These are phyloP conservation scores for Polydrusus pterygomalis DNA, from an alignment of 2,888 invertebrate genomes.

Conservation along the genomic window DNA sequence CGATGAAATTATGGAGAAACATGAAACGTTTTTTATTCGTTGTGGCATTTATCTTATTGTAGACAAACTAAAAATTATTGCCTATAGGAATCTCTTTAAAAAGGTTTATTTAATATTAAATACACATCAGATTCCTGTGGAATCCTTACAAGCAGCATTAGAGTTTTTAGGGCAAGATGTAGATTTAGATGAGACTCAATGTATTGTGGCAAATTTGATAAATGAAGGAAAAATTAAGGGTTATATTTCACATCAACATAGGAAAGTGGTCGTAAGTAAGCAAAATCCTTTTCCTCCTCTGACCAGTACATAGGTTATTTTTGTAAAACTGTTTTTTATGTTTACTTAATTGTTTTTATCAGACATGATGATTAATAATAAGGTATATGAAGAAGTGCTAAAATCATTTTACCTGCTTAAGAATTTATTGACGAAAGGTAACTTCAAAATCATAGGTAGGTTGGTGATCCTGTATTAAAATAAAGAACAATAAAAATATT, in stretches of 20 bases:
- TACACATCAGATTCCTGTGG: slow-evolving; percentile 92
- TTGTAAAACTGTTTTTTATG: too few relatives aligned
- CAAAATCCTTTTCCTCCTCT: slow-evolving; percentile 94
- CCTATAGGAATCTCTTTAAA: slow-evolving; percentile 96
- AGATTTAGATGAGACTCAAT: slow-evolving; percentile 95
- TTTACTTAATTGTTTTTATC: too few relatives aligned
- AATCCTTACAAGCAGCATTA: slow-evolving; percentile 87
- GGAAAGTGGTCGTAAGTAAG: slow-evolving; percentile 97
- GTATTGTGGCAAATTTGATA: slow-evolving; percentile 97
- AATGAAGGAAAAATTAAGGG: slow-evolving; percentile 98
- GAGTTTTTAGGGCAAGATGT: slow-evolving; percentile 89
- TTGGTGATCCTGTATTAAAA: too few relatives aligned
- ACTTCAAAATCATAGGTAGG: too few relatives aligned
- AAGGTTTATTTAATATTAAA: slow-evolving; percentile 87
- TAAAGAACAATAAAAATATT: too few relatives aligned
- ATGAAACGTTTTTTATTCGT: slow-evolving; percentile 94
- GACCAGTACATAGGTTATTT: slow-evolving; percentile 67
- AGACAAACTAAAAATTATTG: slow-evolving; percentile 95
- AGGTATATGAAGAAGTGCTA: too few relatives aligned
- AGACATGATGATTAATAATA: too few relatives aligned
- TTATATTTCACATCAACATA: slow-evolving; percentile 97
- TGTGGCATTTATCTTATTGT: slow-evolving; percentile 98
- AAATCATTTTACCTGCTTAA: too few relatives aligned
- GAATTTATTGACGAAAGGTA: too few relatives aligned
- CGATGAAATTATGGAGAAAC: slow-evolving; percentile 87